A percentile compares a stretch with the other conserved stretches of the same genome.
Evolutionary conservation across 1,140 invertebrate species (phyloP).

Genomic region (honey bee (Apis mellifera)): Amel_HAv3.1 CM009931.2:17651501-17652000

Average conservation of each 20-base stretch:
- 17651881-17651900: background rate
- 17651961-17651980: too few relatives aligned
- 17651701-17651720: background rate
- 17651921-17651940: background rate
- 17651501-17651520: conserved; percentile 18
- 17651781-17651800: background rate
- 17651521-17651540: conserved; percentile 15
- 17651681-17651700: background rate
- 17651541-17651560: conserved; percentile 53
- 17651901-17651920: background rate
- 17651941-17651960: too few relatives aligned
- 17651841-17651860: background rate
- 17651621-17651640: background rate
- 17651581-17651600: conserved; percentile 40
- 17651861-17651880: background rate
- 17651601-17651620: conserved; percentile 34
- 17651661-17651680: background rate
- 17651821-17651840: background rate
- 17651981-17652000: too few relatives aligned
- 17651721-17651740: background rate
- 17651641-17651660: too few relatives aligned
- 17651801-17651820: background rate
- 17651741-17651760: background rate
- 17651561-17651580: conserved; percentile 34
- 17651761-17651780: background rate